Base-by-base conservation (phyloP, 2,113 vertebrate genomes). In the Sciurus niger region DNA sequence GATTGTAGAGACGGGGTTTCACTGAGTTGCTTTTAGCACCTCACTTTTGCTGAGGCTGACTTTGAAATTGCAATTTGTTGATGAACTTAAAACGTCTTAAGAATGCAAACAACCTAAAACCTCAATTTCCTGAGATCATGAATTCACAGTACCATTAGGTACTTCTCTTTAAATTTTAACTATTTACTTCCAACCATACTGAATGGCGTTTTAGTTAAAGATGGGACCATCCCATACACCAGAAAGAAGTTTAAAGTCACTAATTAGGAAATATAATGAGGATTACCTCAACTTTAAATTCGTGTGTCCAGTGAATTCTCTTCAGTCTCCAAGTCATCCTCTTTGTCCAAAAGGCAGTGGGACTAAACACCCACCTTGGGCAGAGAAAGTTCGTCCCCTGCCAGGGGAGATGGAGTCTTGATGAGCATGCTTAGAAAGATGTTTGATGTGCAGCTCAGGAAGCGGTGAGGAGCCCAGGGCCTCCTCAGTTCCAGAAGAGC, bases 51-150 rank as follows among this genome's bases (percentile, higher is more conserved):
- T 58, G 55, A 58, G 55, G 20, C 55, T 58, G 20, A 6, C 55
- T 58, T 58, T 58, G 55, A 58, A 30, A 34, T 86, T 43, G 24
- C 76, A 76, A 88, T 88, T 92, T 88, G 88, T 51, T 80, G 58
- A 76, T 48, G 32, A 11, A 87, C 43, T 80, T 95, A 25, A 79
- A 73, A 88, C 68, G 37, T 30, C 70, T 84, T 67, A 34, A 30
- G 16, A 90, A 77, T 51, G 60, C 13, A 40, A 37, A 73, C 11
- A 83, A 60, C 22, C 40, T 76, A 87, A 60, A 77, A 94, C 32
- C 40, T 85, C 18, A 25, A 6, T 60, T 63, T 63, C 24, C 60
- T 63, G 60, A 63, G 60, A 28, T 63, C 24, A 63, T 63, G 60
- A 63, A 63, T 63, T 28, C 60, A 28, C 55, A 28, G 8, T 63